Base-by-base conservation (phyloP, 1,140 invertebrate species). In the Cyclina sinensis region DNA sequence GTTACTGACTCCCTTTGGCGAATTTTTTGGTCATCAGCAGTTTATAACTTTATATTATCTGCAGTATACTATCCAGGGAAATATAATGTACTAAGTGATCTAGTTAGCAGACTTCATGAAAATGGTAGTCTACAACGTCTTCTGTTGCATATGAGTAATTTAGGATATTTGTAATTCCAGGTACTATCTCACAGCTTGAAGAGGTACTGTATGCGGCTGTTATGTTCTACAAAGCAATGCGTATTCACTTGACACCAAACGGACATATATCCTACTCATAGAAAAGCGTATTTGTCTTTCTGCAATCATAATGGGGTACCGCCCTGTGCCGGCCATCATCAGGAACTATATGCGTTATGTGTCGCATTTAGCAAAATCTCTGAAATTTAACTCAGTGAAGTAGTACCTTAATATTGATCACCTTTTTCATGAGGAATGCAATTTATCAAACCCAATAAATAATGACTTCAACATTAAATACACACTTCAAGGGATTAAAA, bases 151-250 rank as follows among this genome's bases (percentile, higher is more conserved):
- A 74, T 74, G 70, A 4, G 37, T 46, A 43, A 78, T 16, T 39
- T 51, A 16, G 37, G 74, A 16, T 76, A 57, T 78, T 78, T 78
- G 5, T 78, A 46, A 43, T 46, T 78, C 14, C 74, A 78, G 35
- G 74, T 78, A 24, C 39, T 37, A 37, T 37, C 18, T 37, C 30
- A 37, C 21, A 43, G 16, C 74, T 18, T n/a, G 74, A 78, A 30
- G 46, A 12, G 21, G 74, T 48, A 12, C 46, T 78, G 27, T 37
- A 78, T 78, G 14, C 11, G 21, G 37, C 12, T n/a, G 43, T 78
- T 7, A n/a, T 24, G 16, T 78, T 76, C 46, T 46, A 48, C 51
- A 78, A 39, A 51, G 74, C n/a, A 46, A 51, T 27, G 74, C 74
- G 37, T 78, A 46, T 12, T 48, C 74, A 14, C n/a, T n/a, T n/a